Percentiles rank a stretch among this genome's conserved stretches.
Conservation (phyloP, 2,113 vertebrate genomes). For the Amphiprion ocellaris region DNA sequence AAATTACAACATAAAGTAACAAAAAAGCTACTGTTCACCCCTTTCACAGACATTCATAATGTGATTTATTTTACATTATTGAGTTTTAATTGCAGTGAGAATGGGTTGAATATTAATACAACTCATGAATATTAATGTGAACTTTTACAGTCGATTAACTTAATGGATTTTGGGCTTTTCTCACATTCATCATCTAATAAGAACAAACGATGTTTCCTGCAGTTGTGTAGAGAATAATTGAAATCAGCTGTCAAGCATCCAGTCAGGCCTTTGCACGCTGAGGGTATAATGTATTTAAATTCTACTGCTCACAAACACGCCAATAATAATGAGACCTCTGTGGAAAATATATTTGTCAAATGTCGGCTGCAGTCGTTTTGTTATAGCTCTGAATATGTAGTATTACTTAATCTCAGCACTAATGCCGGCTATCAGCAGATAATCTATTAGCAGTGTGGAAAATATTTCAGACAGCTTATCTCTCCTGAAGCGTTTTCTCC, state of each 20-base stretch:
- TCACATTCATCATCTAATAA: constrained; percentile 31
- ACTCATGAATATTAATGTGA: constrained; percentile 49
- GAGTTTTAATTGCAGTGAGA: constrained; percentile 54
- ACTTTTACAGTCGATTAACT: constrained; percentile 45
- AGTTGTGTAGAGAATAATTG: background rate
- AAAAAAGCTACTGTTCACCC: constrained; percentile 4
- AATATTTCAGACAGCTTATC: constrained; percentile 37
- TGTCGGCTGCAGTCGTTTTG: constrained; percentile 17
- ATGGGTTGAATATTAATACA: constrained; percentile 41
- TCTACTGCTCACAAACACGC: background rate
- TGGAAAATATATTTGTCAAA: constrained; percentile 40
- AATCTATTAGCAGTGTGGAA: background rate
- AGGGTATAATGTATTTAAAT: background rate
- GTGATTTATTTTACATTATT: constrained; percentile 54
- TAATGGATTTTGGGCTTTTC: constrained; percentile 32
- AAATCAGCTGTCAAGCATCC: constrained; percentile 9
- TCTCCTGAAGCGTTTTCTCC: background rate
- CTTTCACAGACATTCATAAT: constrained; percentile 37
- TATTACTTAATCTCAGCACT: constrained; percentile 20
- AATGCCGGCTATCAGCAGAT: background rate
- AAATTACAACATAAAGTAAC: background rate
- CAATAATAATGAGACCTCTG: background rate
- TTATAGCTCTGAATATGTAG: background rate
- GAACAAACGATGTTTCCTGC: constrained; percentile 16
- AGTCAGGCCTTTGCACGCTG: constrained; percentile 5